Percentiles rank a stretch among this genome's conserved stretches.
Evolutionary conservation across 2,113 vertebrate species (phyloP).

Genomic region (Charina bottae): DNA sequence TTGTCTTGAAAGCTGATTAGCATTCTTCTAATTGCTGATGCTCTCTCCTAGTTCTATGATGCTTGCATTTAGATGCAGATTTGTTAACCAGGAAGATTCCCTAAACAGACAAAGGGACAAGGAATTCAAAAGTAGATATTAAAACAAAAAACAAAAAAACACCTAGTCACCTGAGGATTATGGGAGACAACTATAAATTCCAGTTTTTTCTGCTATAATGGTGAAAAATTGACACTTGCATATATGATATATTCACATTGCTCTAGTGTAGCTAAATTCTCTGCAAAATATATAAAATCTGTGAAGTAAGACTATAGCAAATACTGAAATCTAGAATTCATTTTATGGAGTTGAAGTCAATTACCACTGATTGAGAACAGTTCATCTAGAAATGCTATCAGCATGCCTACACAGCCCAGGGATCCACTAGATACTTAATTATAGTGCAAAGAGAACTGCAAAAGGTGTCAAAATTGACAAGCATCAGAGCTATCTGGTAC

Average conservation of each 20-base stretch:
- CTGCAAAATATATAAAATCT: background rate
- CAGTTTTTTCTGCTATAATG: background rate
- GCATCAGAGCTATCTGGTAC: conserved; percentile 28
- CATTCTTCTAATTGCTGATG: background rate
- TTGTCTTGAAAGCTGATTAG: background rate
- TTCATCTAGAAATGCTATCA: conserved; percentile 31
- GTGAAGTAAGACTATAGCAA: background rate
- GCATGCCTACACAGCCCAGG: conserved; percentile 6
- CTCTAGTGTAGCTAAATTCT: background rate
- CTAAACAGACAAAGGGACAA: background rate
- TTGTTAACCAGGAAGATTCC: background rate
- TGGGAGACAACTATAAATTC: background rate
- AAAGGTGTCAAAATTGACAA: conserved; percentile 23
- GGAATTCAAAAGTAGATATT: background rate
- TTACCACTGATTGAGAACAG: background rate
- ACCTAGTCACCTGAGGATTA: background rate
- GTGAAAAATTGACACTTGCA: background rate
- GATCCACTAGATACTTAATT: conserved; percentile 47
- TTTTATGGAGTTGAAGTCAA: background rate
- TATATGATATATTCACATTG: background rate
- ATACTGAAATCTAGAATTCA: background rate
- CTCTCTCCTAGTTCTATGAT: background rate
- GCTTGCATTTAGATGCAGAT: background rate
- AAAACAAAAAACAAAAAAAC: too few species aligned
- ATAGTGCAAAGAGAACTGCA: conserved; percentile 37